phyloP scores from a whole-genome alignment of 2,888 invertebrate species.

The Scaptomyza polygonia region DNA sequence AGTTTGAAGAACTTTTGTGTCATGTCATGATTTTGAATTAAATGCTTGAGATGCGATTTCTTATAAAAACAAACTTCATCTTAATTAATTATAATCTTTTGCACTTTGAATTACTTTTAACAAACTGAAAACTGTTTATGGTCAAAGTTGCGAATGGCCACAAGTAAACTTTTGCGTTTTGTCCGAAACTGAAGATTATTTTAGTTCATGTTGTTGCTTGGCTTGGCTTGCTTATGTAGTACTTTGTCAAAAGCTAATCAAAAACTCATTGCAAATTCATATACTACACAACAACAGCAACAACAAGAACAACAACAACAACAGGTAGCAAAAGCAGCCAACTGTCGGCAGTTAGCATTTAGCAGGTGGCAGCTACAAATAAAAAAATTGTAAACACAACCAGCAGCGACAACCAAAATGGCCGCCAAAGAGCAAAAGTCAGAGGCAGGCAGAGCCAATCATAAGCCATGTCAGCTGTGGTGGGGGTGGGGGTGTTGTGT shows the following conservation, averaged over 20 bases:
- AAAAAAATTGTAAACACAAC: slow-evolving; percentile 12
- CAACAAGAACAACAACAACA: slow-evolving; percentile 28
- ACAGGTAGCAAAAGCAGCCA: slow-evolving; percentile 2
- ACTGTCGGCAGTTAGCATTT: slow-evolving; percentile 2
- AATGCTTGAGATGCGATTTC: slow-evolving; percentile 1
- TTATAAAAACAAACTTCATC: slow-evolving; percentile 17
- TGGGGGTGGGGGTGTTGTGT: neutral
- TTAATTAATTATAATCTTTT: slow-evolving; percentile 71
- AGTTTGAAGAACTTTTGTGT: neutral
- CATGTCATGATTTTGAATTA: neutral
- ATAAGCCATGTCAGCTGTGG: neutral
- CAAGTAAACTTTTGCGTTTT: slow-evolving; percentile 45
- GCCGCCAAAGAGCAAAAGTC: slow-evolving; percentile 3
- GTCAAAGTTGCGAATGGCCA: slow-evolving; percentile 36
- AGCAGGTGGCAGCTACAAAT: slow-evolving; percentile 2
- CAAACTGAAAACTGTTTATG: slow-evolving; percentile 6
- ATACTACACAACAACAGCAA: slow-evolving; percentile 44
- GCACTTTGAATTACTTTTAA: slow-evolving; percentile 43
- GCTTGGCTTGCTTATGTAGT: slow-evolving; percentile 21
- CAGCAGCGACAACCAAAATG: slow-evolving; percentile 29
- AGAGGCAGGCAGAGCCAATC: slow-evolving; percentile 18
- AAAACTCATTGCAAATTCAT: slow-evolving; percentile 72
- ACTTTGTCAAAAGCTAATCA: slow-evolving; percentile 65
- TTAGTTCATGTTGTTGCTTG: slow-evolving; percentile 13
- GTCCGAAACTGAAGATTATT: slow-evolving; percentile 27